A percentile compares a stretch with the other conserved stretches of the same genome.
These are phyloP conservation scores for Campoletis sonorensis DNA, from an alignment of 1,140 invertebrate genomes.

Conservation along the genomic window DNA sequence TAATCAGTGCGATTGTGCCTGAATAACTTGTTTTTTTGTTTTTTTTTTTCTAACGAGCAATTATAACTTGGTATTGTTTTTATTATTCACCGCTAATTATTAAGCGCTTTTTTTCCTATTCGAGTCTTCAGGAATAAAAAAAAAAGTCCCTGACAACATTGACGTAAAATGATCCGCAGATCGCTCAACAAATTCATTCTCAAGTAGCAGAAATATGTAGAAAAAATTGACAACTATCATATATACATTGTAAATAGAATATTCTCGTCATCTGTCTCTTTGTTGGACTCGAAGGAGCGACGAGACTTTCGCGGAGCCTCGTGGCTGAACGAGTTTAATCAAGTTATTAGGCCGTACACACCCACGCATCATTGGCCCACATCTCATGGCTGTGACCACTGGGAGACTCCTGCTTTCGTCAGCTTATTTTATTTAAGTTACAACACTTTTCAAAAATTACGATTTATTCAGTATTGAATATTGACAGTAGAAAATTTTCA, in stretches of 20 bases:
- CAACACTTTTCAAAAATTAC: too few relatives aligned
- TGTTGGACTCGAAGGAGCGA: constrained; percentile 2
- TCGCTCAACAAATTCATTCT: neutral
- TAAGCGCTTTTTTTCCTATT: constrained; percentile 3
- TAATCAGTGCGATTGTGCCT: neutral
- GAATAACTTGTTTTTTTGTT: neutral
- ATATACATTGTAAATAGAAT: neutral
- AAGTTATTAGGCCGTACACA: constrained; percentile 63
- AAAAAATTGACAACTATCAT: neutral
- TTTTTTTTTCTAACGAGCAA: neutral
- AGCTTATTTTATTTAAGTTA: constrained; percentile 8
- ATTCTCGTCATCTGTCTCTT: neutral
- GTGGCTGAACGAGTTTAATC: constrained; percentile 65
- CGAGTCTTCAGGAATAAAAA: neutral
- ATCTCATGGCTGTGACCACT: neutral
- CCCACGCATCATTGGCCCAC: constrained; percentile 56
- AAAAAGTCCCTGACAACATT: neutral
- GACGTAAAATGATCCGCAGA: neutral
- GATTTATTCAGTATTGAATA: too few relatives aligned
- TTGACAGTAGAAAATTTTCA: too few relatives aligned
- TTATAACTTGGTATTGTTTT: neutral
- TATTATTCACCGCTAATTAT: constrained; percentile 16
- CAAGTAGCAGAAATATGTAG: neutral
- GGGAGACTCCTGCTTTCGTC: constrained; percentile 19
- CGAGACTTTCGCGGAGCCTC: constrained; percentile 40